These are phyloP conservation scores for Thomomys bottae DNA, from an alignment of 2,113 vertebrate genomes.

Conservation along the genomic window DNA sequence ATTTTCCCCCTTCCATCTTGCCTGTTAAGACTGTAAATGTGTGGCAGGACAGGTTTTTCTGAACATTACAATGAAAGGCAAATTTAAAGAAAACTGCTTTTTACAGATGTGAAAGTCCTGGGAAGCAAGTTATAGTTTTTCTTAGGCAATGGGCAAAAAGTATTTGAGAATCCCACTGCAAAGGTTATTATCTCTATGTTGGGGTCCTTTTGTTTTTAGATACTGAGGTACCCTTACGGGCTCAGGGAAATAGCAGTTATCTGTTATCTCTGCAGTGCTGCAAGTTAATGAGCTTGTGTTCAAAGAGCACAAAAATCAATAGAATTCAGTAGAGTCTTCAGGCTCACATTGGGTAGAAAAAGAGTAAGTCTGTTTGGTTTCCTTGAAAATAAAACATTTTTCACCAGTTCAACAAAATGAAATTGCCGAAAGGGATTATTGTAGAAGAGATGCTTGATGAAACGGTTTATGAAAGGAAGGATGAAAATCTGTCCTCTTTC, in stretches of 20 bases:
- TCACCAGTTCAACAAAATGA: neutral
- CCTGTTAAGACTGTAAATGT: neutral
- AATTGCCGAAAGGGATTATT: slow-evolving; percentile 15
- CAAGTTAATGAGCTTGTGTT: slow-evolving; percentile 72
- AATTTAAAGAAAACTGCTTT: neutral
- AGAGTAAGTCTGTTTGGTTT: slow-evolving; percentile 36
- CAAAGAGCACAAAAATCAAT: slow-evolving; percentile 72
- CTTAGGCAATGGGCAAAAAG: neutral
- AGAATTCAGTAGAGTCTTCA: slow-evolving; percentile 54
- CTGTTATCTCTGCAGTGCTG: slow-evolving; percentile 47
- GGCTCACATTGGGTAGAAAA: slow-evolving; percentile 5
- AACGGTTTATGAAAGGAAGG: neutral
- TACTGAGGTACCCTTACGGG: slow-evolving; percentile 15
- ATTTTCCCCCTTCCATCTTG: too few relatives aligned
- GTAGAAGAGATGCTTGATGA: neutral
- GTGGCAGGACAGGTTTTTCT: slow-evolving; percentile 20
- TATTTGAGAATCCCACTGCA: neutral
- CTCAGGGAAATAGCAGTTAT: slow-evolving; percentile 40
- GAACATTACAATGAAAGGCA: neutral
- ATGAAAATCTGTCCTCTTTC: neutral
- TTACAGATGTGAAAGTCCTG: neutral
- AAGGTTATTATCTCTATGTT: neutral
- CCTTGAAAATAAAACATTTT: neutral
- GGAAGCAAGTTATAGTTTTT: slow-evolving; percentile 8
- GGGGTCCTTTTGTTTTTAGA: slow-evolving; percentile 60